Evolutionary conservation across 2,888 invertebrate species (phyloP).

Genomic region (Acrocyrtus sp.): DNA sequence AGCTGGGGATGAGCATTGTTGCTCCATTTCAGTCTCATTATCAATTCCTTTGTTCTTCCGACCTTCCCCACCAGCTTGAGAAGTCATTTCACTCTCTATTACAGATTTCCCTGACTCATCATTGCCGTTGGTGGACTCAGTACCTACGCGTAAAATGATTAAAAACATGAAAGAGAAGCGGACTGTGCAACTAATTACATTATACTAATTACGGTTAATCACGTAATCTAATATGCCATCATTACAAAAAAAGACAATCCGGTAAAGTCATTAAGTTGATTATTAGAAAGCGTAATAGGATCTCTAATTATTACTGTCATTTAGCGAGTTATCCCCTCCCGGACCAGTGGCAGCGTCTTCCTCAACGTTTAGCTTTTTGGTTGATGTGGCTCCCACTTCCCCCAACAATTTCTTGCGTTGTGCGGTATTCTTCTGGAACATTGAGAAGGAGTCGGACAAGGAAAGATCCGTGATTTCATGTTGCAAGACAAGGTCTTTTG

Average conservation of each 20-base stretch:
- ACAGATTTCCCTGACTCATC: neutral
- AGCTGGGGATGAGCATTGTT: slow-evolving; percentile 9
- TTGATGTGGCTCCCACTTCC: too few species aligned
- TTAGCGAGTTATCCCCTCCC: slow-evolving; percentile 1
- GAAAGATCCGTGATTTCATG: slow-evolving; percentile 40
- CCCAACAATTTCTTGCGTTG: too few species aligned
- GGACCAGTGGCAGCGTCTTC: slow-evolving; percentile 16
- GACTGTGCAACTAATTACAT: too few species aligned
- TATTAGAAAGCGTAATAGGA: too few species aligned
- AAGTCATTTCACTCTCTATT: neutral
- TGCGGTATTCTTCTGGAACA: too few species aligned
- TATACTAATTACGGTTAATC: neutral
- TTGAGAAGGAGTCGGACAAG: slow-evolving; percentile 41
- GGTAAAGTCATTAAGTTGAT: neutral
- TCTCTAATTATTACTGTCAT: slow-evolving; percentile 2
- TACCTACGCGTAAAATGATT: neutral
- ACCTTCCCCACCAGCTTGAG: neutral
- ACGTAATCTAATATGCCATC: slow-evolving; percentile 4
- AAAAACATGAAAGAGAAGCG: neutral
- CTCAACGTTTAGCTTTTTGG: slow-evolving; percentile 5
- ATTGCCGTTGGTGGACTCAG: too few species aligned
- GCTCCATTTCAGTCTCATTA: slow-evolving; percentile 29
- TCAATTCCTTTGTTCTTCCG: slow-evolving; percentile 10
- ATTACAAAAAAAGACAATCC: neutral
- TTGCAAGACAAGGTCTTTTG: slow-evolving; percentile 1